These are phyloP conservation scores for Pocillopora damicornis DNA, from an alignment of 64 coral and sea anemone genomes.

Conservation along the genomic window DNA sequence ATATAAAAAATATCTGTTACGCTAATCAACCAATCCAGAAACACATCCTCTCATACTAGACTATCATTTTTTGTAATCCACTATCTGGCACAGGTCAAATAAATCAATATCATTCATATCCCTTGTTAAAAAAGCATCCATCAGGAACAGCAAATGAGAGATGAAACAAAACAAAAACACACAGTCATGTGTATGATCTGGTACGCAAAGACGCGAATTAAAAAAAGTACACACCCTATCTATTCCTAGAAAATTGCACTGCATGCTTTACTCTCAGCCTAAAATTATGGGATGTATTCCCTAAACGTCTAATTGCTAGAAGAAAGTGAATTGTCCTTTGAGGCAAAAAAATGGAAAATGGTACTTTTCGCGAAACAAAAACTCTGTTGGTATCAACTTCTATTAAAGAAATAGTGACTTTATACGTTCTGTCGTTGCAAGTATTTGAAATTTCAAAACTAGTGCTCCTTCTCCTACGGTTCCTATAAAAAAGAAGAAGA, in stretches of 20 bases:
- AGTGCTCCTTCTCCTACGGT: slow-evolving; percentile 38
- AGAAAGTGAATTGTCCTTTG: slow-evolving; percentile 80
- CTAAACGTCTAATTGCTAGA: slow-evolving; percentile 40
- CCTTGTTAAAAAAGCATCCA: no score
- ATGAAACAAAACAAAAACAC: no score
- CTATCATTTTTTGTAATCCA: no score
- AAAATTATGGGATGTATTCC: slow-evolving; percentile 14
- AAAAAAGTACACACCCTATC: background rate
- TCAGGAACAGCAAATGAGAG: no score
- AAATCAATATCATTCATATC: no score
- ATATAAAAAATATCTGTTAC: no score
- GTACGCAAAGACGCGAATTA: no score
- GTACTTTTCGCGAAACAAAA: slow-evolving; percentile 47
- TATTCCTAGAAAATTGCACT: background rate
- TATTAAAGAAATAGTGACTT: slow-evolving; percentile 29
- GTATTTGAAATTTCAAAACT: slow-evolving; percentile 78
- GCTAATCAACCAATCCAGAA: no score
- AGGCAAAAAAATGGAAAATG: slow-evolving; percentile 51
- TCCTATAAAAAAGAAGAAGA: slow-evolving; percentile 67
- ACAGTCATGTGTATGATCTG: no score
- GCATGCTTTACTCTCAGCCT: slow-evolving; percentile 22
- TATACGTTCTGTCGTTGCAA: slow-evolving; percentile 62
- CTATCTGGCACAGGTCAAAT: no score
- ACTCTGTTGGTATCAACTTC: slow-evolving; percentile 19
- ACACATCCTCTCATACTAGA: no score